Evolutionary conservation across 1,140 invertebrate species (phyloP), one percentile per base, ranked within the genome.

Genomic region (Achatina immaculata): DNA sequence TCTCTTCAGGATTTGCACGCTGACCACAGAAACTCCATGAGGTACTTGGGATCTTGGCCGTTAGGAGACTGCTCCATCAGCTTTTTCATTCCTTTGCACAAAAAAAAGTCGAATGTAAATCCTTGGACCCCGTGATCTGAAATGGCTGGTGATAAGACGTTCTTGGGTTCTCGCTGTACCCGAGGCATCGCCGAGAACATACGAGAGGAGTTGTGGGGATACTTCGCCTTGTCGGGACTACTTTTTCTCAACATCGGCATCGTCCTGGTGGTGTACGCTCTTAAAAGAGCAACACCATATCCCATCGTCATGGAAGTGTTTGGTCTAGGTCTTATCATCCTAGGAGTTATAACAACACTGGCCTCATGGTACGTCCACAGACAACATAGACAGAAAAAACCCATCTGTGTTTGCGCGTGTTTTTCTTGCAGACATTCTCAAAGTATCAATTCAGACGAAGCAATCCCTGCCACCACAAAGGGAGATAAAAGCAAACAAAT

Each of bases 291-390:
- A 3, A 77, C 75, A 21, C 55, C 55, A 16, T 43, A 62, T 36
- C 75, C 75, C 0, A 16, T 34, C 0, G 51, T 65, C 7, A 1
- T 77, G 16, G 42, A 77, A 31, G 55, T 48, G 6, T 40, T 77
- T 14, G 75, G 75, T 1, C 48, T 77, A 21, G 48, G 31, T 6
- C 75, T 77, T 1, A 58, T 65, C 31, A 36, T 77, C 36, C 21
- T 77, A 55, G 75, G 75, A n/a, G 55, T 77, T 65, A 6, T 77
- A 7, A 21, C 75, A 14, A 77, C 75, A 16, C 42, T 77, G 16
- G 55, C 55, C 19, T 77, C 75, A n/a, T 77, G 75, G 75, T 65
- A 62, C n/a, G 14, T 65, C 34, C 75, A 77, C 55, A 7, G 75
- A 40, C 75, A 77, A 38, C 48, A 58, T 4, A 62, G 75, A 31